phyloP scores from a whole-genome alignment of 2,797 vertebrate genomes.

The Heteromormyrus szaboi region DNA sequence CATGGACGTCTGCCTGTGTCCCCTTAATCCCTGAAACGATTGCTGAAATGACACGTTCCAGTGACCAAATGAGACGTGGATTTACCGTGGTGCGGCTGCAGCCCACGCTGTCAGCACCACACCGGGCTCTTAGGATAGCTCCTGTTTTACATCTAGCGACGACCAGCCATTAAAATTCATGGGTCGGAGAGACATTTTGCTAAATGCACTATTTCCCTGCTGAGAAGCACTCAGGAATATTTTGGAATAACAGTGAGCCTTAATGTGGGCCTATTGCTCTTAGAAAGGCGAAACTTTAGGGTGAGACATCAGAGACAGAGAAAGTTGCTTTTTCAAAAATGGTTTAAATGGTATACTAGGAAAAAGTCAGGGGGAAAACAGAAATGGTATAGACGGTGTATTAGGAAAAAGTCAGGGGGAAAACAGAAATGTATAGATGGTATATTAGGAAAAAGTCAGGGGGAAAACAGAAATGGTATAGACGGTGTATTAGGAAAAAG shows the following conservation, averaged over 20 bases:
- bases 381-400: neutral
- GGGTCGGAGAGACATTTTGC: constrained; percentile 40
- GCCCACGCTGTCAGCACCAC: neutral
- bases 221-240: constrained; percentile 28
- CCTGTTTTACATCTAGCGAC: constrained; percentile 30
- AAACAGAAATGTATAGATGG: no score
- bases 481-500: neutral
- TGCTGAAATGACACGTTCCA: constrained; percentile 3
- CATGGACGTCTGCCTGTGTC: neutral
- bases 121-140: constrained; percentile 17
- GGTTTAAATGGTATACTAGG: neutral
- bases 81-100: neutral
- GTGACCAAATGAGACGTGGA: neutral
- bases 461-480: neutral
- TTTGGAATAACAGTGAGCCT: constrained; percentile 14
- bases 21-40: neutral
- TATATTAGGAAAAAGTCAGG: no score
- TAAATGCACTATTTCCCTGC: constrained; percentile 31
- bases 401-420: neutral
- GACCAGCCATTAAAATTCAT: constrained; percentile 39
- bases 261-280: neutral
- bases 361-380: neutral
- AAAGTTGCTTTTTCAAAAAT: neutral
- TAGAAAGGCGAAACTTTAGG: constrained; percentile 2
- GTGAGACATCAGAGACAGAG: neutral